Percentiles rank a stretch among this genome's conserved stretches.
Evolutionary conservation across 2,797 vertebrate genomes (phyloP).

Genomic region (Dicrostonyx torquatus): DNA sequence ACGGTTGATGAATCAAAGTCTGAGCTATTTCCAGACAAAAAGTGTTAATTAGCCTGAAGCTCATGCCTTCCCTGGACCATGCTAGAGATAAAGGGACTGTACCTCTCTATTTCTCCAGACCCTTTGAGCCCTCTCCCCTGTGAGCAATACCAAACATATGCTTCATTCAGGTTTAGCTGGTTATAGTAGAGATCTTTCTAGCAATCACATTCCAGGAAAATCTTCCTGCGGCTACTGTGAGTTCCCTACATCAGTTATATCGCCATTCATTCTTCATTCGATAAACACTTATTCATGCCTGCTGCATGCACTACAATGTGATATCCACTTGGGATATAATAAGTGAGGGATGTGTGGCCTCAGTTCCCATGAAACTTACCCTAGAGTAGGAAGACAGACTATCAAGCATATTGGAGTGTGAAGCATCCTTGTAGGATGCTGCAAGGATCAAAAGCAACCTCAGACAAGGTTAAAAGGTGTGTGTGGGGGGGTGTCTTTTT

Average conservation of each 20-base stretch:
- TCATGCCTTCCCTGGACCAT: not conserved
- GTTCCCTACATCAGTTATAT: not conserved
- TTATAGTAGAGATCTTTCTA: not conserved
- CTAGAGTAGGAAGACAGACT: not conserved
- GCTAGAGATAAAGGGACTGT: slow-evolving; percentile 2
- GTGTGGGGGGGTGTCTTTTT: not conserved
- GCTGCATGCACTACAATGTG: not conserved
- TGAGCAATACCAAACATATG: not conserved
- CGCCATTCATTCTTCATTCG: not conserved
- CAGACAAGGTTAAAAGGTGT: not conserved
- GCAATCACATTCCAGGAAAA: not conserved
- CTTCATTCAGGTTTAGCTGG: not conserved
- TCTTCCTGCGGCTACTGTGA: not conserved
- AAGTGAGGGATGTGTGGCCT: not conserved
- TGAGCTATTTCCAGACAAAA: slow-evolving; percentile 47
- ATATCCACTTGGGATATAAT: not conserved
- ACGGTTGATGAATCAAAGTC: slow-evolving; percentile 12
- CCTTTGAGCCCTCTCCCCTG: not conserved
- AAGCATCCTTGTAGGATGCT: not conserved
- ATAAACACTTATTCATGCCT: slow-evolving; percentile 6
- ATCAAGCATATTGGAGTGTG: not conserved
- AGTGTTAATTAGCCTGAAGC: not conserved
- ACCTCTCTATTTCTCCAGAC: slow-evolving; percentile 3
- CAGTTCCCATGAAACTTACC: not conserved
- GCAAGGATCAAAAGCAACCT: not conserved